A percentile compares a stretch with the other conserved stretches of the same genome.
Conservation (phyloP, 2,888 invertebrate species). For the Stenoptilia bipunctidactyla region DNA sequence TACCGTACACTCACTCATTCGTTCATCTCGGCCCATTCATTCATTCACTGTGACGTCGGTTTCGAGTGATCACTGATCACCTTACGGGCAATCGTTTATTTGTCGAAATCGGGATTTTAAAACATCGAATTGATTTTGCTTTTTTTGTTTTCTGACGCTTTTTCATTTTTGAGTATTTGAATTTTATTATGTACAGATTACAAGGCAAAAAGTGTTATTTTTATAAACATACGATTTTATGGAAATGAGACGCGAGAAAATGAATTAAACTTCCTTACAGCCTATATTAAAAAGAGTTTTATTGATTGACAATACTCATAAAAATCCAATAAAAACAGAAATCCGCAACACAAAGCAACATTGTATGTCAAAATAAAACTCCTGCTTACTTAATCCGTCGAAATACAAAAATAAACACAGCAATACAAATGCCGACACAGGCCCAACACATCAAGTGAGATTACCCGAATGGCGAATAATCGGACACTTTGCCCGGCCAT, state of each 20-base stretch:
- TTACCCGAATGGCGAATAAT: slow-evolving; percentile 37
- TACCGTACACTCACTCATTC: slow-evolving; percentile 45
- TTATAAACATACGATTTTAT: too few species aligned
- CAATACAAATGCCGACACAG: slow-evolving; percentile 11
- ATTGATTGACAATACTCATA: too few species aligned
- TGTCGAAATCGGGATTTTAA: slow-evolving; percentile 28
- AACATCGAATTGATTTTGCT: slow-evolving; percentile 23
- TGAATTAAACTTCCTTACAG: too few species aligned
- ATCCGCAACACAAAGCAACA: too few species aligned
- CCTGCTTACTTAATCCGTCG: neutral
- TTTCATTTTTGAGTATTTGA: too few species aligned
- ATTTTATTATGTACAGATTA: too few species aligned
- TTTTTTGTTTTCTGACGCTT: too few species aligned
- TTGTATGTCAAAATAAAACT: too few species aligned
- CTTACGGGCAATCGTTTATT: slow-evolving; percentile 35
- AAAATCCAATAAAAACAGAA: too few species aligned
- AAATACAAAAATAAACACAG: slow-evolving; percentile 9
- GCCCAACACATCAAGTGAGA: slow-evolving; percentile 21
- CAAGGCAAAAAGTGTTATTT: too few species aligned
- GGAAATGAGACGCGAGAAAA: too few species aligned
- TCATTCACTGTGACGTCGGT: slow-evolving; percentile 42
- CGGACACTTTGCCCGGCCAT: slow-evolving; percentile 30
- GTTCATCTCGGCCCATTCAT: slow-evolving; percentile 27
- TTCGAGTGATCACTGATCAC: slow-evolving; percentile 62
- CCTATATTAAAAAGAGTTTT: too few species aligned